Percentiles rank a stretch among this genome's conserved stretches.
Evolutionary conservation across 2,113 vertebrate species (phyloP).

Genomic region (Syngnathus typhle): DNA sequence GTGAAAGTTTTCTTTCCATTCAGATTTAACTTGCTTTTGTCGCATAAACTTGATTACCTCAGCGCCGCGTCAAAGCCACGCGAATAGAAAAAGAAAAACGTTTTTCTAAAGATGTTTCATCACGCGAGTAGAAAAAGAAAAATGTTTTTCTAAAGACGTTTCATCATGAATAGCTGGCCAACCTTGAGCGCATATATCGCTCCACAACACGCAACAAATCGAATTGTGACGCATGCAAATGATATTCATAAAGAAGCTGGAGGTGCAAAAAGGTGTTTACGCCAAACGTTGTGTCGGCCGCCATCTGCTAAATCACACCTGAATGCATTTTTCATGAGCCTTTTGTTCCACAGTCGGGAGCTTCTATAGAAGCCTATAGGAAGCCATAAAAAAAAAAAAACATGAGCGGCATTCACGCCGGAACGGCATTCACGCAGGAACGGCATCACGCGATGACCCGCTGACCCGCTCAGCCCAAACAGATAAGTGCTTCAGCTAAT

Average conservation of each 20-base stretch:
- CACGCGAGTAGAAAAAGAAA: not conserved
- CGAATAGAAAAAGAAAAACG: too few relatives aligned
- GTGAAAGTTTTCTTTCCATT: too few relatives aligned
- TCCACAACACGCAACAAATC: not conserved
- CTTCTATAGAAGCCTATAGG: too few relatives aligned
- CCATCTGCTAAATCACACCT: constrained; percentile 8
- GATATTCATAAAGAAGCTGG: not conserved
- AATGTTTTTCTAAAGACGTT: not conserved
- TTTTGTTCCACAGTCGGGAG: too few relatives aligned
- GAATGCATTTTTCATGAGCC: not conserved
- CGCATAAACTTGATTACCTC: too few relatives aligned
- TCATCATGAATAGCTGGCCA: not conserved
- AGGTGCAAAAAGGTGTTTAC: not conserved
- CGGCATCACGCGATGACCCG: not conserved
- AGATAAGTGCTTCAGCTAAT: not conserved
- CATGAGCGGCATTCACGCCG: not conserved
- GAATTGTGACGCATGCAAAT: not conserved
- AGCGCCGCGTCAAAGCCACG: too few relatives aligned
- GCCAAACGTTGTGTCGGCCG: not conserved
- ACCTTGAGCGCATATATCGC: not conserved
- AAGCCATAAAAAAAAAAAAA: not conserved
- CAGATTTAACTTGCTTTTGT: too few relatives aligned
- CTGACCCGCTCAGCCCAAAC: not conserved
- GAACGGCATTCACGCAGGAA: too few relatives aligned
- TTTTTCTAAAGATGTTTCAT: not conserved